Conservation (phyloP, 2,797 vertebrate species). For the Sebastes minor region DNA sequence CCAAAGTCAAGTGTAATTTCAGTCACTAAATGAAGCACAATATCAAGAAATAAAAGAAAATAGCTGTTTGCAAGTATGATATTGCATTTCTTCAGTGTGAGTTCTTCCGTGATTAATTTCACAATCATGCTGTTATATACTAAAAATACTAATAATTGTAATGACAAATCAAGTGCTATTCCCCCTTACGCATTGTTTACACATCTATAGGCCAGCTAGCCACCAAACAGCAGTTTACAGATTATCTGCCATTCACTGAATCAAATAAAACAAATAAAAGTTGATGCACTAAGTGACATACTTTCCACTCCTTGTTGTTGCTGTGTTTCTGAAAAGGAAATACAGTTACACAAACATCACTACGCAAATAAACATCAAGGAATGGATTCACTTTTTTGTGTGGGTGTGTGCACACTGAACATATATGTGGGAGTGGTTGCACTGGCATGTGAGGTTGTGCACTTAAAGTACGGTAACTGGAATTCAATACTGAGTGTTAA, state of each 20-base stretch:
- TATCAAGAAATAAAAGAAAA: not conserved
- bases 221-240: conserved; percentile 52
- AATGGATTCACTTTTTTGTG: conserved; percentile 54
- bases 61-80: conserved; percentile 29
- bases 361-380: conserved; percentile 65
- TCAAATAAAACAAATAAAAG: conserved; percentile 65
- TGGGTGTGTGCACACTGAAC: not conserved
- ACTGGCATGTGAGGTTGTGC: conserved; percentile 20
- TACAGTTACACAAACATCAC: conserved; percentile 81
- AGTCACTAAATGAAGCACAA: not conserved
- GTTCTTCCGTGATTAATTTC: not conserved
- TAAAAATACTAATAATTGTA: conserved; percentile 9
- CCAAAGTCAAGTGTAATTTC: not conserved
- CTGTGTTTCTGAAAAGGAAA: conserved; percentile 87
- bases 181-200: conserved; percentile 46
- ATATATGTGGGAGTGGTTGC: not conserved
- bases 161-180: conserved; percentile 65
- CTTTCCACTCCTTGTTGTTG: conserved; percentile 85
- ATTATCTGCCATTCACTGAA: conserved; percentile 63
- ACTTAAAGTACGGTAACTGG: conserved; percentile 37
- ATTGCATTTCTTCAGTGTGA: conserved; percentile 7
- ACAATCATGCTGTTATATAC: not conserved
- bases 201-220: conserved; percentile 45
- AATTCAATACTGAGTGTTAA: conserved; percentile 32
- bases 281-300: conserved; percentile 82